Evolutionary conservation across 2,797 vertebrate genomes (phyloP), one percentile per base, ranked within the genome.

Genomic region (Chloroceryle inda): DNA sequence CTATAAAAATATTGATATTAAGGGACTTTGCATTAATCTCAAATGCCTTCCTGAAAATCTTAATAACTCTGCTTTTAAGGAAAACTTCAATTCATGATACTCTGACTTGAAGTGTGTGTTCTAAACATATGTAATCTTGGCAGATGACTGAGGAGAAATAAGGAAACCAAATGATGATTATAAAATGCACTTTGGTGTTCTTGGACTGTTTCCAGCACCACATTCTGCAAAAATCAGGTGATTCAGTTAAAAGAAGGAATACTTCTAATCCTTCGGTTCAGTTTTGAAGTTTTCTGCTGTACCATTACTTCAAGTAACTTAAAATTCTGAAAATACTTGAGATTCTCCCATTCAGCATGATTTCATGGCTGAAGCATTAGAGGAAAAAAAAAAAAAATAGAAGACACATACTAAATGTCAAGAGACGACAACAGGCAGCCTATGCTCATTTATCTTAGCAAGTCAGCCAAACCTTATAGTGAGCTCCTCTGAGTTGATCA

Each of bases 301-400:
- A n/a, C 35, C 3, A 2, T 85, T 77, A 44, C 40, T 72, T 58
- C 69, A 67, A 52, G 56, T 35, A 88, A 77, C 52, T 80, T 63
- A 80, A 83, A 89, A 77, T 50, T 50, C 47, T 33, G 35, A 67
- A 83, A 73, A 23, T 9, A 56, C 55, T 35, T 71, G 61, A 91
- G 49, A 58, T 83, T 61, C 55, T 82, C 72, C 18, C 40, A 47
- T 88, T 90, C 53, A 78, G 53, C 40, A 18, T 75, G 31, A 67
- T 93, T 90, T 92, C 89, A 62, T 72, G 69, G 69, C 58, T 89
- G 66, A 71, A 83, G n/a, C 56, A 49, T 76, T 92, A 72, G 76
- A 64, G 75, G 44, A 15, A 10, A 29, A 52, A 52, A 47, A 58
- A 75, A 47, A 47, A 72, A 53, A 47, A 23, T 1, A 78, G 23